These are phyloP conservation scores for Oncopodura yosiiana DNA, from an alignment of 1,140 invertebrate species.

Conservation along the genomic window DNA sequence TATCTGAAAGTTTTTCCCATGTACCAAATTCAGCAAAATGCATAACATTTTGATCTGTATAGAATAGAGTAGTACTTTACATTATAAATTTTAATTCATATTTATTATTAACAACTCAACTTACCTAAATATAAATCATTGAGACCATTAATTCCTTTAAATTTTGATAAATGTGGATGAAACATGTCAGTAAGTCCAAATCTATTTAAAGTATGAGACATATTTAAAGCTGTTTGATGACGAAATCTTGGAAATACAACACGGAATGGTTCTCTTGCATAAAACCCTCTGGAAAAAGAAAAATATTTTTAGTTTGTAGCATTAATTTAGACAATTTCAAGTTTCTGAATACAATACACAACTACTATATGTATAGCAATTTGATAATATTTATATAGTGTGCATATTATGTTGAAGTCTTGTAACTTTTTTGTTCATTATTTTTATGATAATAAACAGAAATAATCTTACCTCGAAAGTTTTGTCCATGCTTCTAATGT, in stretches of 20 bases:
- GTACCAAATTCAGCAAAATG: constrained; percentile 34
- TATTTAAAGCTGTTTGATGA: constrained; percentile 66
- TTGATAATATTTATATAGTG: no score
- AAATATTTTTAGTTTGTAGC: no score
- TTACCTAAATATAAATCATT: constrained; percentile 49
- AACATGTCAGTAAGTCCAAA: constrained; percentile 73
- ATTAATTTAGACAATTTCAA: no score
- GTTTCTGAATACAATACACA: no score
- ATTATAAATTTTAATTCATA: no score
- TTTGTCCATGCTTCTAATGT: constrained; percentile 31
- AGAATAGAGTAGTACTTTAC: no score
- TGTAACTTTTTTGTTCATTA: no score
- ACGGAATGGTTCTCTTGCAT: constrained; percentile 29
- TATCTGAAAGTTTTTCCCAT: constrained; percentile 34
- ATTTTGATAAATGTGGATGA: constrained; percentile 57
- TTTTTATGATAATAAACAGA: no score
- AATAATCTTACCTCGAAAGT: constrained; percentile 10
- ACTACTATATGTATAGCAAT: no score
- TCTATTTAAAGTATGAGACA: constrained; percentile 58
- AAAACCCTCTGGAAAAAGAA: constrained; percentile 20
- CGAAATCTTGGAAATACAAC: constrained; percentile 59
- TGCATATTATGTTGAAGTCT: no score
- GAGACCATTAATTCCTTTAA: constrained; percentile 55
- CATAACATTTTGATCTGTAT: constrained; percentile 29
- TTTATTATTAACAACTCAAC: no score